Evolutionary conservation across 1,140 invertebrate species (phyloP).

Genomic region (Eupeodes corollae): DNA sequence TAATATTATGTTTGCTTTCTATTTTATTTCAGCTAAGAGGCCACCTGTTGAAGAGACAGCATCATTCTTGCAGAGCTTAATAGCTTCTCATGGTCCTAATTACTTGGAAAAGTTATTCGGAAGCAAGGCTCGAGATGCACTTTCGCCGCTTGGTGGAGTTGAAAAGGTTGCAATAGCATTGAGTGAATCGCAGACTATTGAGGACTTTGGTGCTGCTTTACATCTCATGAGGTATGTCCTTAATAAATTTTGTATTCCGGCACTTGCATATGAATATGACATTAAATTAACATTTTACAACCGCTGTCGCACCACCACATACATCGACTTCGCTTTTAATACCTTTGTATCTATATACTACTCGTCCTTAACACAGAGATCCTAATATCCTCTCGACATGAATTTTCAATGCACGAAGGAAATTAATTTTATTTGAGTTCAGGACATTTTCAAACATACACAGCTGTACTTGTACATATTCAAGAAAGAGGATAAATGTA

Average conservation of each 20-base stretch:
- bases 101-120: slow-evolving; percentile 93
- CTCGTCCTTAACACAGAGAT: no score
- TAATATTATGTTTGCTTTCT: slow-evolving; percentile 2
- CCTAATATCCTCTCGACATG: no score
- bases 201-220: slow-evolving; percentile 42
- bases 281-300: no score
- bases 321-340: no score
- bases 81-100: slow-evolving; percentile 89
- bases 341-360: no score
- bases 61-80: slow-evolving; percentile 82
- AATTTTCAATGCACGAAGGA: no score
- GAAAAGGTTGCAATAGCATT: slow-evolving; percentile 89
- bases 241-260: neutral
- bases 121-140: slow-evolving; percentile 79
- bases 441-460: no score
- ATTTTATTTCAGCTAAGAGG: slow-evolving; percentile 62
- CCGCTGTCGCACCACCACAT: no score
- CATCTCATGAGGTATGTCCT: slow-evolving; percentile 34
- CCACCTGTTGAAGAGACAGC: slow-evolving; percentile 93
- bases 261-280: no score
- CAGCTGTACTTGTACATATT: no score
- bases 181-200: slow-evolving; percentile 91
- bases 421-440: no score
- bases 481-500: no score
- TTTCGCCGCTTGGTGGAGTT: slow-evolving; percentile 81